These are phyloP conservation scores for Cacatua alba DNA, from an alignment of 2,113 vertebrate genomes.

Conservation along the genomic window DNA sequence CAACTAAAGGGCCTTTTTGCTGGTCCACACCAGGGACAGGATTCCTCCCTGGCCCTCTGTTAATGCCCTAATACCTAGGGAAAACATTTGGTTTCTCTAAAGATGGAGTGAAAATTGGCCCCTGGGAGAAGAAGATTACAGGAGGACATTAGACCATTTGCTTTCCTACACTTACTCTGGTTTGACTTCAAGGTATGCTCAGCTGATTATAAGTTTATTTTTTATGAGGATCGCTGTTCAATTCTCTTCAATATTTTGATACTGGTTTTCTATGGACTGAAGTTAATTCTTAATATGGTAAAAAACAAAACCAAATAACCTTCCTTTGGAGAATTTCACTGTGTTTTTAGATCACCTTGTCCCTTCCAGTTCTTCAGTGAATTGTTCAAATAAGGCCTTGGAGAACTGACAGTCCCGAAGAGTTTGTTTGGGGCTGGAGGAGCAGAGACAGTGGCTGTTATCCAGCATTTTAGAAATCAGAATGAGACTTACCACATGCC, in stretches of 20 bases:
- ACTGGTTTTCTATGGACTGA: not conserved
- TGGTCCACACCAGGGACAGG: not conserved
- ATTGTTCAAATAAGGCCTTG: constrained; percentile 61
- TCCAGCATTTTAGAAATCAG: constrained; percentile 44
- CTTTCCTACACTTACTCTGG: not conserved
- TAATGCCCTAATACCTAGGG: not conserved
- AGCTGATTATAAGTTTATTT: not conserved
- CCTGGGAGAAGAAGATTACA: not conserved
- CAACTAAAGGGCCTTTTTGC: not conserved
- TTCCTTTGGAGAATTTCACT: not conserved
- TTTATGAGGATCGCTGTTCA: not conserved
- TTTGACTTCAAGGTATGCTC: not conserved
- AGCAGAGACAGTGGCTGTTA: not conserved
- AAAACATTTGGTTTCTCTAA: not conserved
- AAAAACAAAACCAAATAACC: not conserved
- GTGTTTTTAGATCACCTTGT: constrained; percentile 45
- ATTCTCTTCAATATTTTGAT: not conserved
- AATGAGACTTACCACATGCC: constrained; percentile 41
- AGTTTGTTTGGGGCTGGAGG: constrained; percentile 18
- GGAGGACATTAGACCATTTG: not conserved
- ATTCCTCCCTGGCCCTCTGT: not conserved
- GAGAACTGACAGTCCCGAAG: constrained; percentile 36
- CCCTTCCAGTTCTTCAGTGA: constrained; percentile 15
- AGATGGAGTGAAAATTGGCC: not conserved
- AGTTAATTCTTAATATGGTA: not conserved